Evolutionary conservation across 2,888 invertebrate species (phyloP).

Genomic region (Heteropelma amictum): DNA sequence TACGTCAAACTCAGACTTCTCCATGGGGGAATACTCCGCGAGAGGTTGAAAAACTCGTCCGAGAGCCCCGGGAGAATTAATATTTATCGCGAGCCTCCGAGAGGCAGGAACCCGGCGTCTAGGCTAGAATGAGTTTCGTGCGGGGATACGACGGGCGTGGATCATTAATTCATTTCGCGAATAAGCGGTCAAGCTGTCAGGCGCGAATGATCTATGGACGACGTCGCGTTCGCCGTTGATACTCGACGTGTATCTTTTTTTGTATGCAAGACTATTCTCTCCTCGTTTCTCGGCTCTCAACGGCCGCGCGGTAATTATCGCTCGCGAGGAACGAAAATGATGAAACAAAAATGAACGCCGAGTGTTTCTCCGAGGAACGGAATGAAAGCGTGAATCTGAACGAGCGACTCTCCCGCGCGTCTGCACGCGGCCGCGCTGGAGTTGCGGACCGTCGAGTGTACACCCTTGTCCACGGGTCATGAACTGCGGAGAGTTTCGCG

Average conservation of each 20-base stretch:
- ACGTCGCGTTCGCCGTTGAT: background rate
- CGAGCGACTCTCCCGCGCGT: constrained; percentile 1
- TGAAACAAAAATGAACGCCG: background rate
- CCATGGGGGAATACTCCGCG: constrained; percentile 7
- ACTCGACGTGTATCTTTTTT: constrained; percentile 2
- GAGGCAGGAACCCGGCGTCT: background rate
- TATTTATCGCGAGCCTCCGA: background rate
- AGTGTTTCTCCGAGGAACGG: background rate
- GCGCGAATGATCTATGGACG: constrained; percentile 38
- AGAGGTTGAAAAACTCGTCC: constrained; percentile 1
- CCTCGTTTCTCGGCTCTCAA: background rate
- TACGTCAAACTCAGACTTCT: constrained; percentile 12
- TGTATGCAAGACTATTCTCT: constrained; percentile 1
- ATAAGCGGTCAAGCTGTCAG: constrained; percentile 49
- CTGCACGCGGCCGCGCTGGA: background rate
- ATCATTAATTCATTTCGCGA: constrained; percentile 50
- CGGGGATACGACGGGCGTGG: background rate
- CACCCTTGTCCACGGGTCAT: constrained; percentile 59
- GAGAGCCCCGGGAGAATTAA: constrained; percentile 5
- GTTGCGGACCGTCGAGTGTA: constrained; percentile 42
- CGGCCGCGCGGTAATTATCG: constrained; percentile 7
- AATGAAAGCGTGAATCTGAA: background rate
- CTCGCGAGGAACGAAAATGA: background rate
- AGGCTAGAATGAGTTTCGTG: background rate
- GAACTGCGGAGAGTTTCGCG: constrained; percentile 65